phyloP scores from a whole-genome alignment of 2,888 invertebrate genomes.

The Xestia c-nigrum region DNA sequence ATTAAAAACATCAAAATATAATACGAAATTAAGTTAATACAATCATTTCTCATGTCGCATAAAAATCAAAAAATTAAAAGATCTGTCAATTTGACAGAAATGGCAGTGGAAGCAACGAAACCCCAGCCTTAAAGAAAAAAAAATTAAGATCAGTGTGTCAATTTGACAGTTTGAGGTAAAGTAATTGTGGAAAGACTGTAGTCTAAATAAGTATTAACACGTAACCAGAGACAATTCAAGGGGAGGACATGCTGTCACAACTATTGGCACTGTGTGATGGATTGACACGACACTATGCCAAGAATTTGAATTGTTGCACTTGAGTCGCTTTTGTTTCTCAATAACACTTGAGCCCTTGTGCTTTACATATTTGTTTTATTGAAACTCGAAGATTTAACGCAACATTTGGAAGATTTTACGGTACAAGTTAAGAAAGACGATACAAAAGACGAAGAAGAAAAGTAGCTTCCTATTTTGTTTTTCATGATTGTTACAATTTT shows the following conservation, averaged over 20 bases:
- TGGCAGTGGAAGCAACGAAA: neutral
- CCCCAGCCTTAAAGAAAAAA: neutral
- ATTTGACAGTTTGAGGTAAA: neutral
- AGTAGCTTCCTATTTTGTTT: neutral
- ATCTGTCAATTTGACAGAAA: neutral
- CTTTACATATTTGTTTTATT: conserved; percentile 1
- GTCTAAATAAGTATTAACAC: conserved; percentile 45
- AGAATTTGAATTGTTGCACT: conserved; percentile 47
- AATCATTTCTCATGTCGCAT: too few relatives aligned
- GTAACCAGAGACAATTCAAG: conserved; percentile 46
- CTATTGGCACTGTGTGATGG: conserved; percentile 45
- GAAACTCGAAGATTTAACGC: neutral
- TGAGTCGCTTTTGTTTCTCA: conserved; percentile 30
- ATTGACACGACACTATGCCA: conserved; percentile 45
- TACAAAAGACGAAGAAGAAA: neutral
- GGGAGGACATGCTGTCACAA: conserved; percentile 58
- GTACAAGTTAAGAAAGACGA: neutral
- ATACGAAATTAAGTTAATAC: too few relatives aligned
- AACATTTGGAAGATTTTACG: neutral
- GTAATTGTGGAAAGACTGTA: neutral
- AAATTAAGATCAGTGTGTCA: neutral
- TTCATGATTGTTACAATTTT: neutral
- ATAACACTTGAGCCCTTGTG: conserved; percentile 1
- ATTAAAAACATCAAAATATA: too few relatives aligned
- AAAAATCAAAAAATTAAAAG: too few relatives aligned